Evolutionary conservation across 2,113 vertebrate genomes (phyloP), one percentile per base, ranked within the genome.

Genomic region (Panthera uncia): DNA sequence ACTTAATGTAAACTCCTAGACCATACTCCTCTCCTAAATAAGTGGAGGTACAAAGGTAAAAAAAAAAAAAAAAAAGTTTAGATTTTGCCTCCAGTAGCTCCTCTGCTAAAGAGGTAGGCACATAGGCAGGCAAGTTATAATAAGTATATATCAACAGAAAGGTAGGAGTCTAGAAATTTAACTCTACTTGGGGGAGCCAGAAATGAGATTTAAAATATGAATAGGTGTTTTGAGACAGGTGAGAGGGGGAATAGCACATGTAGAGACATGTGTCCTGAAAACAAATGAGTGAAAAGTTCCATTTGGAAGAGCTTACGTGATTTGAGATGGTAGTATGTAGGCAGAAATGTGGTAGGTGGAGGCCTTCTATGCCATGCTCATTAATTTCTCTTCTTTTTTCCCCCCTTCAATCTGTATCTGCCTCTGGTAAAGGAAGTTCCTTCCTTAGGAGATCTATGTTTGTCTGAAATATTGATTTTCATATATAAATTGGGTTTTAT

Each of bases 381-480:
- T 2, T 29, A 68, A n/a, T 74, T 87, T 91, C 15, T 1, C 16
- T 50, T 73, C 15, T 38, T 81, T 74, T 73, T 48, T 41, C 15
- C 21, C 52, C 74, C 48, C n/a, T 84, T 90, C 66, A 81, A 7
- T 27, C 41, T 29, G 9, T 50, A 8, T 76, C 14, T 85, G n/a
- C 38, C 74, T 95, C 52, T 86, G 48, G 21, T 82, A 63, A 83
- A 31, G 21, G 81, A 68, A n/a, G 0, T 38, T 18, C 4, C 29
- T 33, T 84, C 55, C 19, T 85, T 31, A 63, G 78, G 52, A 48
- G 13, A 63, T 45, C 5, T 4, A 63, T 25, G 5, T 74, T 81
- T 69, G 21, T 92, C 15, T 71, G 21, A 95, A 93, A 83, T 84
- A 71, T 41, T 89, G 41, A 55, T 84, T 96, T 91, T 41, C 18